Evolutionary conservation across 1,140 invertebrate species (phyloP).

Genomic region (Magallana ariakensis): DNA sequence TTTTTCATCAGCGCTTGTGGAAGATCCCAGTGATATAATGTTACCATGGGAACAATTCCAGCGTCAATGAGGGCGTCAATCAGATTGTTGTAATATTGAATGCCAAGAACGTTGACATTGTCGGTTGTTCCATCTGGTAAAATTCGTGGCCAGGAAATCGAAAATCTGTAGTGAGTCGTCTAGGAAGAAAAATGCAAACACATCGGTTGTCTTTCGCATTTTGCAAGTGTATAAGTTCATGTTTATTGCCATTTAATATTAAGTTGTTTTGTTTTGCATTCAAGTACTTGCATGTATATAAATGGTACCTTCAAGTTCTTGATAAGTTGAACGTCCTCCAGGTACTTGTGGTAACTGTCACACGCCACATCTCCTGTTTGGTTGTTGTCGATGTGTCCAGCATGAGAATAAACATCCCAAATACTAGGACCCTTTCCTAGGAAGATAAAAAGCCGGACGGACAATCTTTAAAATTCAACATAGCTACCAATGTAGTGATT

Average conservation of each 20-base stretch:
- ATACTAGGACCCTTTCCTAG: conserved; percentile 74
- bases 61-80: conserved; percentile 69
- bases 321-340: conserved; percentile 84
- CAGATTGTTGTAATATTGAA: conserved; percentile 71
- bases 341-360: conserved; percentile 86
- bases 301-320: conserved; percentile 78
- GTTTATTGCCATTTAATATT: too few relatives aligned
- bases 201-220: neutral
- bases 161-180: conserved; percentile 74
- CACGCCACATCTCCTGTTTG: conserved; percentile 84
- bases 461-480: neutral
- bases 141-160: conserved; percentile 73
- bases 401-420: conserved; percentile 83
- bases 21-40: conserved; percentile 81
- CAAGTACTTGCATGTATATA: neutral
- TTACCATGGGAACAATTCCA: conserved; percentile 80
- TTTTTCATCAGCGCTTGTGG: conserved; percentile 76
- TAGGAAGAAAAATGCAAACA: neutral
- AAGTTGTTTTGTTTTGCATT: neutral
- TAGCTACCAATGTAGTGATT: neutral
- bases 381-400: conserved; percentile 80
- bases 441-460: neutral
- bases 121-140: conserved; percentile 65
- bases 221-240: too few relatives aligned
- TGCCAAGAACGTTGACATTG: conserved; percentile 57